A percentile compares a stretch with the other conserved stretches of the same genome.
Evolutionary conservation across 1,140 invertebrate species (phyloP).

Genomic region (Neodiprion virginianus): DNA sequence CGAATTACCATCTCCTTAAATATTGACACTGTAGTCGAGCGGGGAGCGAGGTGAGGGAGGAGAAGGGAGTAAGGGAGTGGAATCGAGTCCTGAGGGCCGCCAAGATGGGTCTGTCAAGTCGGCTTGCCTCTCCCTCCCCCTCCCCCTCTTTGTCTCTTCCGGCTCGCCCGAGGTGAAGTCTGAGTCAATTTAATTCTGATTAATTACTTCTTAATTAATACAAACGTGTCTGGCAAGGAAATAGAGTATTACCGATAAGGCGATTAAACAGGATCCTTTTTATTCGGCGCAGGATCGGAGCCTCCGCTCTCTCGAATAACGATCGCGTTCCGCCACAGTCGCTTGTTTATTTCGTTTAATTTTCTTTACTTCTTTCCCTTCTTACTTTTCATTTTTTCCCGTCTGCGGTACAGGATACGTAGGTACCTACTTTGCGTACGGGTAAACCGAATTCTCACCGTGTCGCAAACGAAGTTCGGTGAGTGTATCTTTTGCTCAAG

Average conservation of each 20-base stretch:
- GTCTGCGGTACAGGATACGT: too few species aligned
- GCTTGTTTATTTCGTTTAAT: not conserved
- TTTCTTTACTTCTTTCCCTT: not conserved
- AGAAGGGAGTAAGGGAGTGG: slow-evolving; percentile 18
- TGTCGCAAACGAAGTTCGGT: too few species aligned
- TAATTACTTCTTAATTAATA: slow-evolving; percentile 47
- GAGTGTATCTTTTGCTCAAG: too few species aligned
- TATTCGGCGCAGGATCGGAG: not conserved
- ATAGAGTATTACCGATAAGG: not conserved
- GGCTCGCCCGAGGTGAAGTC: slow-evolving; percentile 19
- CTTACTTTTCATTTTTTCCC: too few species aligned
- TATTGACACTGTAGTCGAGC: slow-evolving; percentile 41
- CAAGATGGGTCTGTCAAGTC: slow-evolving; percentile 27
- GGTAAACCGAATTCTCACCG: too few species aligned
- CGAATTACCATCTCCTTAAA: slow-evolving; percentile 36
- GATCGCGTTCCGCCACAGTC: not conserved
- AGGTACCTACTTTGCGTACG: too few species aligned
- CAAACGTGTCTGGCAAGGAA: slow-evolving; percentile 27
- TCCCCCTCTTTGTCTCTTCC: not conserved
- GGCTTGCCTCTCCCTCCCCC: slow-evolving; percentile 15
- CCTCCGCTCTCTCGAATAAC: not conserved
- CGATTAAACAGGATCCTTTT: slow-evolving; percentile 5
- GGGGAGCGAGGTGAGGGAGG: slow-evolving; percentile 19
- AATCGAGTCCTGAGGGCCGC: slow-evolving; percentile 17
- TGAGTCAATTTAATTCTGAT: slow-evolving; percentile 44